Conservation (phyloP, 2,113 vertebrate species). For the Lichenostomus cassidix region DNA sequence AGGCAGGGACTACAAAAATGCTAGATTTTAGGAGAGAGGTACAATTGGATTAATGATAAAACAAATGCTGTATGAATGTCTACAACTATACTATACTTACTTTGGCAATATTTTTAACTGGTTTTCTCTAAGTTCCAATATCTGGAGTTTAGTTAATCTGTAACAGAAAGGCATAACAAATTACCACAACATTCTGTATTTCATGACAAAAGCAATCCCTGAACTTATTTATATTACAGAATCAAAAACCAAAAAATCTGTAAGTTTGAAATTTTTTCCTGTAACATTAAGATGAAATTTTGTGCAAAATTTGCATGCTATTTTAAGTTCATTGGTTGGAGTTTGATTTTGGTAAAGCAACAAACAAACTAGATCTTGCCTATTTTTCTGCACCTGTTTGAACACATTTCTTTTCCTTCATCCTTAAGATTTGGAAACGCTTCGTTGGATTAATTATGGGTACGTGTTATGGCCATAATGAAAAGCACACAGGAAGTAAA, state of each 20-base stretch:
- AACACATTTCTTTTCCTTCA: not conserved
- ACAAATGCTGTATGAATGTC: not conserved
- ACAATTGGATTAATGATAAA: not conserved
- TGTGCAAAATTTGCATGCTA: not conserved
- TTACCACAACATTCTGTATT: not conserved
- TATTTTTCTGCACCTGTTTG: not conserved
- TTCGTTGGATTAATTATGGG: not conserved
- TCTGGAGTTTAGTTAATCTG: constrained; percentile 96
- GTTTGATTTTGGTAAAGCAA: not conserved
- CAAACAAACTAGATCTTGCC: not conserved
- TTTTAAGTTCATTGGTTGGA: not conserved
- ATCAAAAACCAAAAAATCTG: not conserved
- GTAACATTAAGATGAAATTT: not conserved
- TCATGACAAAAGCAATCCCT: not conserved
- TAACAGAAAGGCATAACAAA: not conserved
- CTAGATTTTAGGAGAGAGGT: not conserved
- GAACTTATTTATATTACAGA: not conserved
- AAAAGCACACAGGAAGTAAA: not conserved
- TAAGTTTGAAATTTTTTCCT: not conserved
- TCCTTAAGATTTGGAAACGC: not conserved
- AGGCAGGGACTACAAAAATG: not conserved
- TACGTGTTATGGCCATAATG: not conserved
- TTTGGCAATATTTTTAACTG: constrained; percentile 98
- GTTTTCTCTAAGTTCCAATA: constrained; percentile 97
- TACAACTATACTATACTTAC: constrained; percentile 77